These are phyloP conservation scores for Dysidea cf. avara DNA, from an alignment of 37 sponge, comb jelly and placozoan genomes.

Conservation along the genomic window DNA sequence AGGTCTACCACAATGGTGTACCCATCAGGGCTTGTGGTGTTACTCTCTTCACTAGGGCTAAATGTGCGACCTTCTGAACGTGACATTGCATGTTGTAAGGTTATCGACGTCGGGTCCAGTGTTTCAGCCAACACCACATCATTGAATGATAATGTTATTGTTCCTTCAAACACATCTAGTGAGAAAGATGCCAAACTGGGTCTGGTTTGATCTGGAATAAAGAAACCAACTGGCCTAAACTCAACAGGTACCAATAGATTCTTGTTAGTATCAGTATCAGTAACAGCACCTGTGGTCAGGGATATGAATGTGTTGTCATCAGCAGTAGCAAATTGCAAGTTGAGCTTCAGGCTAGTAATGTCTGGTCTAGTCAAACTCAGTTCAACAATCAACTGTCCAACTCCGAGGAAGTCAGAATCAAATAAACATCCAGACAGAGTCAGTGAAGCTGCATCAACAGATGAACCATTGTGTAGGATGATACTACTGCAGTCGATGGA, in stretches of 20 bases:
- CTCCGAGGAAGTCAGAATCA: neutral
- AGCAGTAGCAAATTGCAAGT: constrained; percentile 56
- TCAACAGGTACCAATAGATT: too few species aligned
- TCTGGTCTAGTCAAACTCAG: constrained; percentile 54
- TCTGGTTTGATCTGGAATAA: constrained; percentile 70
- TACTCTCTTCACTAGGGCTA: constrained; percentile 50
- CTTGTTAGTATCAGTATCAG: constrained; percentile 53
- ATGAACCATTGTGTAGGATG: constrained; percentile 51
- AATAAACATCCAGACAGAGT: constrained; percentile 63
- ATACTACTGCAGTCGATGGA: constrained; percentile 60
- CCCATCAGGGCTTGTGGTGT: constrained; percentile 75
- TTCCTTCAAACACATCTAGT: constrained; percentile 70
- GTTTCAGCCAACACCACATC: constrained; percentile 76
- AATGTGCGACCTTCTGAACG: constrained; percentile 54
- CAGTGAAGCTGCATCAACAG: constrained; percentile 5
- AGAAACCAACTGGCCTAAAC: constrained; percentile 19
- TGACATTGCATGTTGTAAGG: constrained; percentile 62
- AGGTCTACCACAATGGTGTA: constrained; percentile 71
- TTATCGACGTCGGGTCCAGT: constrained; percentile 76
- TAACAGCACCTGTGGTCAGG: constrained; percentile 42
- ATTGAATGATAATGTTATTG: constrained; percentile 75
- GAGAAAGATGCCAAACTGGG: constrained; percentile 66
- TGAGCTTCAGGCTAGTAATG: constrained; percentile 56
- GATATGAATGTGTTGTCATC: constrained; percentile 54
- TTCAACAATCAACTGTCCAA: constrained; percentile 47